Conservation (phyloP, 2,888 invertebrate genomes). For the Athalia cordata region DNA sequence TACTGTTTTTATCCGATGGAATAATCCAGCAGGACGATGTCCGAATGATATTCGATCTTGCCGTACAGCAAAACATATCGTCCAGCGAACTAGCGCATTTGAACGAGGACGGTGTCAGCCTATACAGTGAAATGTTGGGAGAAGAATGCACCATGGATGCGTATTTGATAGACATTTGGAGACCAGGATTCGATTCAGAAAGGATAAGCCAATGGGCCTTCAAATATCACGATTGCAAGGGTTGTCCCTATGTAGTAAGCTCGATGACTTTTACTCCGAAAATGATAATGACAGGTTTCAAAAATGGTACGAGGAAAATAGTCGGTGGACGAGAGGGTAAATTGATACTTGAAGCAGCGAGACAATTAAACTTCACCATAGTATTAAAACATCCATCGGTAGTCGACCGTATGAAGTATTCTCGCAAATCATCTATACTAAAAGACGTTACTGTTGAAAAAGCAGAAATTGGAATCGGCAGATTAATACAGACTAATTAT, state of each 20-base stretch:
- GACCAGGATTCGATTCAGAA: neutral
- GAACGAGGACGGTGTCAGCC: neutral
- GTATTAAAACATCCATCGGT: neutral
- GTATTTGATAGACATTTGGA: neutral
- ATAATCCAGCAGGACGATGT: neutral
- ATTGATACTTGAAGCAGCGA: constrained; percentile 1
- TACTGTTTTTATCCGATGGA: constrained; percentile 15
- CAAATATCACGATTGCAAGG: neutral
- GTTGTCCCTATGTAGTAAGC: constrained; percentile 12
- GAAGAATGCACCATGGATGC: constrained; percentile 2
- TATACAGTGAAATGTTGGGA: neutral
- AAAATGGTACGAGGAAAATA: neutral
- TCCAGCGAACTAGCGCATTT: neutral
- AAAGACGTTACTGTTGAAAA: neutral
- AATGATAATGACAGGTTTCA: neutral
- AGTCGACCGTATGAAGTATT: constrained; percentile 1
- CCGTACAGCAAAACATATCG: neutral
- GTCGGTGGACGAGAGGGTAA: constrained; percentile 11
- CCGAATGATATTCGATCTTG: neutral
- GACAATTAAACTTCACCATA: neutral
- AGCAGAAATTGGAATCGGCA: constrained; percentile 14
- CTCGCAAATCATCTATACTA: constrained; percentile 7
- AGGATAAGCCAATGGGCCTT: neutral
- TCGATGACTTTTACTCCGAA: constrained; percentile 15
- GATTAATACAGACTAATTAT: neutral